phyloP scores from a whole-genome alignment of 2,113 vertebrate genomes.

The Leucoraja erinaceus region DNA sequence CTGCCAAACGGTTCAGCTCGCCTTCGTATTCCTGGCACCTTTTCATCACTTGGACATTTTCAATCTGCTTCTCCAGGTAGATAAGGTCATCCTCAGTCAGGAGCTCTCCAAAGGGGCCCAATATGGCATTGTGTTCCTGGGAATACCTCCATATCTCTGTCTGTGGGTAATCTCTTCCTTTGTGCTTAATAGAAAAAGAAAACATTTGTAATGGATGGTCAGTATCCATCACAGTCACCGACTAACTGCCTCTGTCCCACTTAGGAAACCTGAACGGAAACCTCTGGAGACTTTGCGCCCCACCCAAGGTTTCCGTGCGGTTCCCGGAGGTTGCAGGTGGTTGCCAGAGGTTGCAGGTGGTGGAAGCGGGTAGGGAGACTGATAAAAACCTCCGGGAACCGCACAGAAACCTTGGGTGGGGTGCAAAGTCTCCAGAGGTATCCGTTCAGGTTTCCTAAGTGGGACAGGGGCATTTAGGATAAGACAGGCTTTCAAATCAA shows the following conservation, averaged over 20 bases:
- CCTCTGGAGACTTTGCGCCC: no score
- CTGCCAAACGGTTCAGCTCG: conserved; percentile 71
- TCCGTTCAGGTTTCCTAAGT: no score
- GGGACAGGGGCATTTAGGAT: no score
- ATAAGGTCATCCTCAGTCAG: conserved; percentile 81
- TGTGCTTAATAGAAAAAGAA: conserved; percentile 52
- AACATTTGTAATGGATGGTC: conserved; percentile 38
- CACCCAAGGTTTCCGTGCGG: no score
- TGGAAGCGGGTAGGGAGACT: no score
- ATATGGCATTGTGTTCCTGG: conserved; percentile 74
- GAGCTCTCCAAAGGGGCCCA: conserved; percentile 90
- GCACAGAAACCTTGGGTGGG: no score
- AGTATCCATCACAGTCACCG: conserved; percentile 1
- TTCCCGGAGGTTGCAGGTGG: no score
- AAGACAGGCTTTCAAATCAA: conserved; percentile 21
- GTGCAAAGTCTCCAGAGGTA: no score
- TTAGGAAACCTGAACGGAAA: no score
- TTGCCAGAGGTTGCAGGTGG: no score
- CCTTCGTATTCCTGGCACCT: conserved; percentile 72
- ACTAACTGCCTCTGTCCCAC: no score
- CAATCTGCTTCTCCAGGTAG: conserved; percentile 79
- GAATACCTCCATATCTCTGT: conserved; percentile 78
- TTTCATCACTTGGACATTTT: conserved; percentile 69
- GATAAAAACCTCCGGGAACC: no score
- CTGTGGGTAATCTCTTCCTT: conserved; percentile 58